These are phyloP conservation scores for Sitta europaea DNA, from an alignment of 2,113 vertebrate genomes.

Conservation along the genomic window DNA sequence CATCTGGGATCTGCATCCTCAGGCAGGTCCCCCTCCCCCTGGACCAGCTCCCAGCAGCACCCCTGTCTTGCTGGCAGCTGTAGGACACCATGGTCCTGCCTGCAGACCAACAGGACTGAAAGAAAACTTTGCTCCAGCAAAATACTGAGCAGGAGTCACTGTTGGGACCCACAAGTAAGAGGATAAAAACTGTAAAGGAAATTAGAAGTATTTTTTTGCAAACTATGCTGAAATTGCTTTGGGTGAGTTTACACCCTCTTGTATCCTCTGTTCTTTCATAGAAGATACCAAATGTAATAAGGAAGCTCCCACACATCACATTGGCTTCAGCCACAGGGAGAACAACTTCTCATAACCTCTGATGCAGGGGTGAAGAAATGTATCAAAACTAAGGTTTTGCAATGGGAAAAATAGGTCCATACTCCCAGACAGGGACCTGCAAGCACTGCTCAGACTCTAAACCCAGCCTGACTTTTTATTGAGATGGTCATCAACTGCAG, in stretches of 20 bases:
- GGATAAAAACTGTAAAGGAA: background rate
- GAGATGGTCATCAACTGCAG: background rate
- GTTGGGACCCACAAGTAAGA: background rate
- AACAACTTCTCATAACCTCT: background rate
- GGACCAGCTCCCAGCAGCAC: background rate
- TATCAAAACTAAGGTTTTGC: background rate
- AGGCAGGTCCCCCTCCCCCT: background rate
- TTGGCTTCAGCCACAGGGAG: background rate
- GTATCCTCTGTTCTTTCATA: background rate
- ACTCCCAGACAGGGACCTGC: background rate
- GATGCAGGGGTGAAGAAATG: background rate
- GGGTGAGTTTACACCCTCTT: background rate
- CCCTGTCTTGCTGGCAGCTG: background rate
- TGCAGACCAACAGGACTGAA: fast-evolving
- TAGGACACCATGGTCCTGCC: background rate
- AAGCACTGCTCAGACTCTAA: background rate
- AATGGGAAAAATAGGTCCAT: background rate
- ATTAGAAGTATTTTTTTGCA: background rate
- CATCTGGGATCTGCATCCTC: background rate
- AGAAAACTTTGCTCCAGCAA: background rate
- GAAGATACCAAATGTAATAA: background rate
- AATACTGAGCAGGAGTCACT: background rate
- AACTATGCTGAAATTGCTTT: background rate
- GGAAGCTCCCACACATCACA: background rate
- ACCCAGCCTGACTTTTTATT: background rate